phyloP scores from a whole-genome alignment of 1,140 invertebrate genomes.

The Ephestia elutella region DNA sequence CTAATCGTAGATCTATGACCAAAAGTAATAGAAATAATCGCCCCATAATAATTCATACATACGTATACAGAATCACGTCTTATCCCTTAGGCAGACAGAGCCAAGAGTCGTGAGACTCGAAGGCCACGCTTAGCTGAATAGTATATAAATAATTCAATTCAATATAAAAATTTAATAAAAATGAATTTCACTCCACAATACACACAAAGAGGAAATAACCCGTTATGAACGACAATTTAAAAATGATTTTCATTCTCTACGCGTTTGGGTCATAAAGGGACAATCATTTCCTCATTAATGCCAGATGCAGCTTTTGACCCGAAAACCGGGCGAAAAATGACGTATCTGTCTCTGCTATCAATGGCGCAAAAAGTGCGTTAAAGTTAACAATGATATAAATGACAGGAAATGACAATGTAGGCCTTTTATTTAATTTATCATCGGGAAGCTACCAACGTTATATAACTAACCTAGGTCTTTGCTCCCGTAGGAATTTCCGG shows the following conservation, averaged over 20 bases:
- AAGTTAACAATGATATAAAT: not conserved
- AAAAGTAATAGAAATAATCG: too few species aligned
- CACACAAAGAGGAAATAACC: slow-evolving; percentile 1
- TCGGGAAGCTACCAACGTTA: too few species aligned
- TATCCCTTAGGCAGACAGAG: too few species aligned
- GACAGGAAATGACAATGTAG: not conserved
- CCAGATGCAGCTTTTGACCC: slow-evolving; percentile 4
- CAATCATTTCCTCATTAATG: not conserved
- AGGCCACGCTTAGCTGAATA: too few species aligned
- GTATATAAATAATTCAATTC: not conserved
- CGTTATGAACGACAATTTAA: not conserved
- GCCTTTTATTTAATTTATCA: not conserved
- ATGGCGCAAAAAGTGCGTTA: not conserved
- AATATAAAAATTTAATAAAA: not conserved
- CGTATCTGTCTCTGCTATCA: not conserved
- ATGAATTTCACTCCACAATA: not conserved
- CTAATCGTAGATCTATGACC: too few species aligned
- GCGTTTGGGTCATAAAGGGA: not conserved
- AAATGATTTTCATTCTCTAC: not conserved
- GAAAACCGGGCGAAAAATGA: not conserved
- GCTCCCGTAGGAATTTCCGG: too few species aligned
- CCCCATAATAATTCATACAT: too few species aligned
- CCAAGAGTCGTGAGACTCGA: too few species aligned
- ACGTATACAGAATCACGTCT: too few species aligned
- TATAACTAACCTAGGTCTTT: too few species aligned